These are phyloP conservation scores for Phasia obesa DNA, from an alignment of 2,888 invertebrate species.

Conservation along the genomic window DNA sequence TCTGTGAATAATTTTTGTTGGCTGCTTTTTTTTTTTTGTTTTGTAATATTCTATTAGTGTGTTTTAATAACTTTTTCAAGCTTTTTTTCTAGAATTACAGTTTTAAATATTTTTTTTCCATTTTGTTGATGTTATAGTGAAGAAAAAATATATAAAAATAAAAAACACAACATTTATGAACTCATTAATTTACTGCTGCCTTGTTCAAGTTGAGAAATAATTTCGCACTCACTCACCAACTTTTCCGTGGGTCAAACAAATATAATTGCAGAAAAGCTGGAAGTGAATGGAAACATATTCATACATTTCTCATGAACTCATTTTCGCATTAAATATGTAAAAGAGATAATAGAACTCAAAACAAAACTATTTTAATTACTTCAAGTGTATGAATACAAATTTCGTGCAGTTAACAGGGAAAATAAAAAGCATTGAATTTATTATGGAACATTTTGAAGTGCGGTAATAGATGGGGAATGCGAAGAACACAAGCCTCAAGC, in stretches of 20 bases:
- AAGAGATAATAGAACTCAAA: background rate
- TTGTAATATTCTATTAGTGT: constrained; percentile 32
- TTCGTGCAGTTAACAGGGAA: background rate
- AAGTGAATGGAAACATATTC: constrained; percentile 22
- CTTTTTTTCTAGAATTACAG: constrained; percentile 35
- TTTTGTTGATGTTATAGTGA: background rate
- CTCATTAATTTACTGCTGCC: constrained; percentile 63
- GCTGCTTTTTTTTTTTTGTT: background rate
- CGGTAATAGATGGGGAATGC: background rate
- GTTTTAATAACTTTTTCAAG: constrained; percentile 60
- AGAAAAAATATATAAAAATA: constrained; percentile 20
- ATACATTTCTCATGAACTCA: constrained; percentile 26
- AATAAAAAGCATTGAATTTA: background rate
- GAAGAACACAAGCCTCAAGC: background rate
- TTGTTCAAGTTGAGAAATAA: constrained; percentile 53
- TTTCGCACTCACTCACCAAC: constrained; percentile 37
- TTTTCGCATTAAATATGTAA: constrained; percentile 30
- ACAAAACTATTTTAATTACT: constrained; percentile 55
- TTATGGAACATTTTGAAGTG: background rate
- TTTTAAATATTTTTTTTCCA: constrained; percentile 36
- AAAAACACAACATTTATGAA: constrained; percentile 58
- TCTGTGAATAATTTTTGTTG: background rate
- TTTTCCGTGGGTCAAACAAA: background rate
- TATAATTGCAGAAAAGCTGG: constrained; percentile 29
- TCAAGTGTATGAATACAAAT: constrained; percentile 21